Evolutionary conservation across 2,113 vertebrate genomes (phyloP).

Genomic region (Chaetops frenatus): DNA sequence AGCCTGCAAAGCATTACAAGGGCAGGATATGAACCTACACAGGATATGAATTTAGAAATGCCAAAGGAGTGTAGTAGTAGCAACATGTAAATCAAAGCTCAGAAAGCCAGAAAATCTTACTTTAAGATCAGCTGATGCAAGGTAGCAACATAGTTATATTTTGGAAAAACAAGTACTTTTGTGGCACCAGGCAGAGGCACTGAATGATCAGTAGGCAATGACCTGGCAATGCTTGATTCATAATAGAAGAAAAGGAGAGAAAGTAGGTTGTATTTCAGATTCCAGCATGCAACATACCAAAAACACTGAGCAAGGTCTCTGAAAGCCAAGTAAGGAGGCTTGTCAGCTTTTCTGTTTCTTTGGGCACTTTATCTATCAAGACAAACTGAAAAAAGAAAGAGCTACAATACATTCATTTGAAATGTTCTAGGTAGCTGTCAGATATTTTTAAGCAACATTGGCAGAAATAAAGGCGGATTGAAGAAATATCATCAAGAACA

Average conservation of each 20-base stretch:
- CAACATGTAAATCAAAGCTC: slow-evolving; percentile 8
- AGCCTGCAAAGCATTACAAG: background rate
- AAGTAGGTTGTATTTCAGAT: background rate
- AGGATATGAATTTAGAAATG: slow-evolving; percentile 39
- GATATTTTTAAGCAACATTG: background rate
- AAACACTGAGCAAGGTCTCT: background rate
- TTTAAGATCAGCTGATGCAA: background rate
- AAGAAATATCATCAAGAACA: background rate
- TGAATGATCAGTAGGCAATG: background rate
- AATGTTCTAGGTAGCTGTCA: background rate
- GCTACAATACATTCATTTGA: background rate
- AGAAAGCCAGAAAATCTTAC: background rate
- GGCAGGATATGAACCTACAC: background rate
- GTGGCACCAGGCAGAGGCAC: background rate
- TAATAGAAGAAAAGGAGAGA: background rate
- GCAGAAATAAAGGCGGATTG: background rate
- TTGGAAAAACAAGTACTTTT: background rate
- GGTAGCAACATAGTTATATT: background rate
- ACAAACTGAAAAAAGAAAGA: background rate
- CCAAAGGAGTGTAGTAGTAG: background rate
- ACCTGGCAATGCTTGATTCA: background rate
- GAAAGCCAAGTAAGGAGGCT: background rate
- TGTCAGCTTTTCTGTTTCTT: background rate
- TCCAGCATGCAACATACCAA: background rate
- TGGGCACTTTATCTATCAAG: background rate